Evolutionary conservation across 2,113 vertebrate species (phyloP), one percentile per base, ranked within the genome.

Genomic region (Hyperopisus bebe): DNA sequence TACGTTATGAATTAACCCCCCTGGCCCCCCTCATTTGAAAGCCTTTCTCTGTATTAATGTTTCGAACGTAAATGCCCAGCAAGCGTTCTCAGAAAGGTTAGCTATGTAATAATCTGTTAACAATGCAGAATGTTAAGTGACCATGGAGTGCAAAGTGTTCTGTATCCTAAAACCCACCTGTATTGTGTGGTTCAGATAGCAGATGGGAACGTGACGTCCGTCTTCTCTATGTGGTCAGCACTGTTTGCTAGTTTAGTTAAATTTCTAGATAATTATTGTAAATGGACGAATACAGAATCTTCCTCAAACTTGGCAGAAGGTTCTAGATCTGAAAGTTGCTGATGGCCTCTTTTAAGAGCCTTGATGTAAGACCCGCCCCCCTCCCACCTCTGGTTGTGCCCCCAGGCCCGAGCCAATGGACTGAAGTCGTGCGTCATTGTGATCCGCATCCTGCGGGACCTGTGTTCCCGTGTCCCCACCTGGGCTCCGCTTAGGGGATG

Each of bases 361-460:
- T 66, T 88, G 17, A 62, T 35, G 92, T 94, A 91, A 93, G 82
- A 74, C 82, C 91, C 27, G 24, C 90, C 91, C 82, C 44, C 88
- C 91, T 88, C 92, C 90, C 46, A 50, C 92, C 27, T 92, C 92
- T 92, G 92, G 92, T 95, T 95, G 90, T 95, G 94, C 96, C 93
- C 90, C 44, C 94, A 99, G 98, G 98, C 98, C 94, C 97, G 98
- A 95, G 98, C 98, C 62, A 99, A 99, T 17, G 98, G 98, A 62
- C 96, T 99, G 94, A 98, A 98, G 93, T 99, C 98, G 0, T 99
- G 98, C 35, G 98, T 99, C 93, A 99, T 99, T 82, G 98, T 99
- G 85, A 99, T 99, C 92, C 96, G 98, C 44, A 98, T 99, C 93
- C 94, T 99, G 58, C 95, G 98, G 90, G 98, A 99, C 91, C 95